Percentiles rank a stretch among this genome's conserved stretches.
Evolutionary conservation across 2,797 vertebrate genomes (phyloP).

Genomic region (Heliangelus exortis): DNA sequence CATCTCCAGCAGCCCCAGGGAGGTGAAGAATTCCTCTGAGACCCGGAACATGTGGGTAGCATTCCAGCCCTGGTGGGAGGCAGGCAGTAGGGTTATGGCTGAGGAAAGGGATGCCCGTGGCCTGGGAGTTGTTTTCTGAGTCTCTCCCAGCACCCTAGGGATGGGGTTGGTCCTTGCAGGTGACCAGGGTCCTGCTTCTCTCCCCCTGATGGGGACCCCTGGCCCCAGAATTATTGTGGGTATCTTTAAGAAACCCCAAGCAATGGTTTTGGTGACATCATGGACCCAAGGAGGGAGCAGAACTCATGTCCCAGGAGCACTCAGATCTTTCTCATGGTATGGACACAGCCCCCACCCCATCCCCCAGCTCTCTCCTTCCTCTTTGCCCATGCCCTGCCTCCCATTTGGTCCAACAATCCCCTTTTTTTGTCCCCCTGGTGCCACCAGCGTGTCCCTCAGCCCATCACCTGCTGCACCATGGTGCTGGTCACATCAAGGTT

Average conservation of each 20-base stretch:
- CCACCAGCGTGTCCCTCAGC: background rate
- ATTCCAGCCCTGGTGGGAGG: constrained; percentile 85
- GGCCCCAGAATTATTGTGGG: background rate
- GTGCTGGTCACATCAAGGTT: constrained; percentile 89
- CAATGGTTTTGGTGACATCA: background rate
- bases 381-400: background rate
- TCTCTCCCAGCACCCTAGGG: accelerated
- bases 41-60: constrained; percentile 89
- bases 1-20: constrained; percentile 88
- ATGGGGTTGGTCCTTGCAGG: background rate
- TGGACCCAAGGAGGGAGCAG: background rate
- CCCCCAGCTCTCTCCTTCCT: background rate
- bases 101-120: background rate
- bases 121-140: background rate
- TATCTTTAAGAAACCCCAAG: background rate
- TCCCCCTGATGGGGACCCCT: background rate
- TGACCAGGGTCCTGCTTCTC: background rate
- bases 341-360: accelerated
- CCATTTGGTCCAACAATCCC: background rate
- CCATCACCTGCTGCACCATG: constrained; percentile 86
- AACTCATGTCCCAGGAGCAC: accelerated
- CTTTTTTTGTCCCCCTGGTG: background rate
- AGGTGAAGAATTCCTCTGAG: constrained; percentile 93
- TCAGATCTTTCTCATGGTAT: background rate
- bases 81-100: background rate